Evolutionary conservation across 2,797 vertebrate genomes (phyloP).

Genomic region (Aphelocoma californica): DNA sequence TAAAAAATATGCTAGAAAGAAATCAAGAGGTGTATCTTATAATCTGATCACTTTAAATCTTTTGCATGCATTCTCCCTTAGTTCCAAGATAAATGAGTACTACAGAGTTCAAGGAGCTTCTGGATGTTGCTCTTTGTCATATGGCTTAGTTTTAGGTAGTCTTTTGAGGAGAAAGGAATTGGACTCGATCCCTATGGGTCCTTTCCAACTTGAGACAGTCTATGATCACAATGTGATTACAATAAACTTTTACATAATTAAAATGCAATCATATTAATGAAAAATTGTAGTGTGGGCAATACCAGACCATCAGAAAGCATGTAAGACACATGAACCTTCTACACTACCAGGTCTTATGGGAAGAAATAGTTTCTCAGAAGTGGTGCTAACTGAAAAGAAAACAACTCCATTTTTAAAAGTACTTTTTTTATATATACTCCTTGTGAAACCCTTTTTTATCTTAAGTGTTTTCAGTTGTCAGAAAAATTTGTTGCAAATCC

Average conservation of each 20-base stretch:
- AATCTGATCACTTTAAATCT: neutral
- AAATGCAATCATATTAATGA: neutral
- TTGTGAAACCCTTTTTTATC: neutral
- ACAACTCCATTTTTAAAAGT: neutral
- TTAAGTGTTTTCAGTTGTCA: neutral
- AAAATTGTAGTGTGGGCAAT: neutral
- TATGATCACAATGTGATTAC: neutral
- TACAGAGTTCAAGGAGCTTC: neutral
- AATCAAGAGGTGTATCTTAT: neutral
- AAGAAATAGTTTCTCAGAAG: neutral
- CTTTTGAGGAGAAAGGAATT: accelerated
- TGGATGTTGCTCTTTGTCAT: neutral
- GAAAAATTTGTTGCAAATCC: neutral
- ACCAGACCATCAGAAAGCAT: neutral
- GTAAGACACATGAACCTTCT: neutral
- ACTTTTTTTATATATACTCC: neutral
- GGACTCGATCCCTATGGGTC: neutral
- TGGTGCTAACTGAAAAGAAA: neutral
- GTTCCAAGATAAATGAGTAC: neutral
- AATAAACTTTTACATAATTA: neutral
- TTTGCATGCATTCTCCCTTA: neutral
- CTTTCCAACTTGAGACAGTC: neutral
- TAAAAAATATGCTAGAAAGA: neutral
- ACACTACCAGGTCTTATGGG: neutral
- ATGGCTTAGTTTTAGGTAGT: neutral